Evolutionary conservation across 1,140 invertebrate genomes (phyloP), one percentile per base, ranked within the genome.

Genomic region (Gryllus bimaculatus): DNA sequence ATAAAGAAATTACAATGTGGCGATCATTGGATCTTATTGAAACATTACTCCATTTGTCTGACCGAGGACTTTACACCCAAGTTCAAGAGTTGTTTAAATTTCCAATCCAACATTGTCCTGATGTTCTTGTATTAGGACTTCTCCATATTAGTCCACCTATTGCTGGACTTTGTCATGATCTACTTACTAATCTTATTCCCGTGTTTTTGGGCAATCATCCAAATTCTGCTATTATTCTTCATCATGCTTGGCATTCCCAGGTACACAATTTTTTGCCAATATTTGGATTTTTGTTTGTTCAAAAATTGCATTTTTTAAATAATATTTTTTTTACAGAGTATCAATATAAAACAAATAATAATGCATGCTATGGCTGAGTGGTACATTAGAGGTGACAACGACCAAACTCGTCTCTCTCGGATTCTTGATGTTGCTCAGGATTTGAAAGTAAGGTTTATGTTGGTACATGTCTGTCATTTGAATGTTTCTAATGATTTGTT

Each of bases 351-450:
- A 80, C 91, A 93, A 8, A 92, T 97, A 74, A 94, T 98, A 49
- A 98, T 98, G 93, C 95, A 96, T 82, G 91, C 96, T 0, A 99
- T 99, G 97, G 95, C 95, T 6, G 97, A 99, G 79, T 99, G 96
- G 96, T 99, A 98, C 85, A 89, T 94, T 80, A 90, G 95, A 47
- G 93, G 94, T 47, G 96, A 98, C 81, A 92, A 94, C 83, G 97
- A 99, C 86, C 97, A 99, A 86, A 93, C 92, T 1, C 91, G 96
- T 84, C 87, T 99, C 6, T 96, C 97, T 0, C 88, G 97, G 47
- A 99, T 99, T 82, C 88, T 99, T 26, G 98, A 99, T 84, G 93
- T 99, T 10, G 97, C 98, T 6, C 98, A 99, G 86, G 98, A 99
- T 87, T 87, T 99, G 0, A 99, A 98, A 84, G 87, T 88, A 82